Conservation (phyloP, 2,113 vertebrate species). For the Cariama cristata region DNA sequence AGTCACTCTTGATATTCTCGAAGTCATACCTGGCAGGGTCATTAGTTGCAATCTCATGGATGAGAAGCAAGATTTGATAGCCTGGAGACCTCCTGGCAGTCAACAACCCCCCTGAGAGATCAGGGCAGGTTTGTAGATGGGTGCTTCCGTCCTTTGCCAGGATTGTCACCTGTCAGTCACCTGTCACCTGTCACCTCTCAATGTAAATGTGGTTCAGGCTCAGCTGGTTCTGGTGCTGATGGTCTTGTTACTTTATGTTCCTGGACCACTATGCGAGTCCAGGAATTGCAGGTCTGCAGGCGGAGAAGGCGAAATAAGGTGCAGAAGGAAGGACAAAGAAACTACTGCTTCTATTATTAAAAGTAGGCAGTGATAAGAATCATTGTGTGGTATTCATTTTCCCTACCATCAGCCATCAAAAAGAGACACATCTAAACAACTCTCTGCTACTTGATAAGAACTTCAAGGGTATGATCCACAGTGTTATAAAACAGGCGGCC, state of each 20-base stretch:
- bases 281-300: not conserved
- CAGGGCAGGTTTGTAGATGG: not conserved
- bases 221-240: not conserved
- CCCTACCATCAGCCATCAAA: not conserved
- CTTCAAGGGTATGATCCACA: not conserved
- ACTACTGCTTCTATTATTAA: not conserved
- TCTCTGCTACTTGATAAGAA: not conserved
- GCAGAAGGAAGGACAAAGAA: not conserved
- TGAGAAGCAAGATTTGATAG: not conserved
- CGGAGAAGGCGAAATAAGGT: not conserved
- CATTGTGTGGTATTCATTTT: not conserved
- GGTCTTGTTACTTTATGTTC: not conserved
- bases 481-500: not conserved
- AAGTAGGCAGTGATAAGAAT: not conserved
- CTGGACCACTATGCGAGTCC: not conserved
- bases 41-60: not conserved
- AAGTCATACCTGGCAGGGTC: not conserved
- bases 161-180: not conserved
- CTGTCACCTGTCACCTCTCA: not conserved
- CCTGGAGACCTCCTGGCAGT: not conserved
- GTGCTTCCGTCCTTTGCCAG: not conserved
- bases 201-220: not conserved
- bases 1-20: not conserved
- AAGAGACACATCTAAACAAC: not conserved
- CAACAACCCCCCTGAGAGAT: not conserved